These are phyloP conservation scores for Psittacula echo DNA, from an alignment of 2,797 vertebrate genomes.

Conservation along the genomic window DNA sequence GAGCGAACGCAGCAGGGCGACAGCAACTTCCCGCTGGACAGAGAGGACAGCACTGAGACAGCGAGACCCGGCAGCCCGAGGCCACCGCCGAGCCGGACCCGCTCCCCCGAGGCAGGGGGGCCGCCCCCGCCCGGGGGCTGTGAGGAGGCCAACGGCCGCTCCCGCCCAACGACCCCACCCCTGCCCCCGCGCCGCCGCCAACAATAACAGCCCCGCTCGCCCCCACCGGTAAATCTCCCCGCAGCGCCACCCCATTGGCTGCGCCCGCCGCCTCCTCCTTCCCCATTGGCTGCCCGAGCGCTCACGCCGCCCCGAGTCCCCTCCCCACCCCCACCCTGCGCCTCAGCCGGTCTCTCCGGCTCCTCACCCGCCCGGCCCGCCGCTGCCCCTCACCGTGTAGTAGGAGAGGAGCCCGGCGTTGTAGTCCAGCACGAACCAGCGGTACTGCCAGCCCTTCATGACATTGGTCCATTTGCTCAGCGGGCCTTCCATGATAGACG, in stretches of 20 bases:
- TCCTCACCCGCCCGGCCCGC: conserved; percentile 61
- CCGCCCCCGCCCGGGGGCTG: no score
- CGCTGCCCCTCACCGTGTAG: conserved; percentile 87
- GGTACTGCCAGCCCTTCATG: conserved; percentile 99
- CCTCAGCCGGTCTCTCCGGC: conserved; percentile 17
- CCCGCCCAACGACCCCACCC: neutral
- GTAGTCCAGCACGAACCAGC: conserved; percentile 97
- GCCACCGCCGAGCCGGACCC: neutral
- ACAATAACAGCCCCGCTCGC: conserved; percentile 1
- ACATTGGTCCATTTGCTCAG: conserved; percentile 99
- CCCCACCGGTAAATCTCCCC: conserved; percentile 12
- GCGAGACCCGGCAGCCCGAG: neutral
- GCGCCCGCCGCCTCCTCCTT: neutral
- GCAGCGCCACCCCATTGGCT: conserved; percentile 32
- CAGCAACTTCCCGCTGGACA: neutral
- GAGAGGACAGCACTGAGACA: neutral
- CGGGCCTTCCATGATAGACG: conserved; percentile 98
- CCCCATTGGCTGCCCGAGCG: conserved; percentile 47
- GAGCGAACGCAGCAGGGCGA: neutral
- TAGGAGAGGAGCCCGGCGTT: conserved; percentile 95
- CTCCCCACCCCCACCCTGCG: conserved; percentile 48
- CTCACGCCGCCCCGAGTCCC: conserved; percentile 9
- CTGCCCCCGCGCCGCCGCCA: neutral
- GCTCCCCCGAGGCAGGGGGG: neutral
- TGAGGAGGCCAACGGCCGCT: neutral